Conservation (phyloP, 2,113 vertebrate species). For the Uria lomvia region DNA sequence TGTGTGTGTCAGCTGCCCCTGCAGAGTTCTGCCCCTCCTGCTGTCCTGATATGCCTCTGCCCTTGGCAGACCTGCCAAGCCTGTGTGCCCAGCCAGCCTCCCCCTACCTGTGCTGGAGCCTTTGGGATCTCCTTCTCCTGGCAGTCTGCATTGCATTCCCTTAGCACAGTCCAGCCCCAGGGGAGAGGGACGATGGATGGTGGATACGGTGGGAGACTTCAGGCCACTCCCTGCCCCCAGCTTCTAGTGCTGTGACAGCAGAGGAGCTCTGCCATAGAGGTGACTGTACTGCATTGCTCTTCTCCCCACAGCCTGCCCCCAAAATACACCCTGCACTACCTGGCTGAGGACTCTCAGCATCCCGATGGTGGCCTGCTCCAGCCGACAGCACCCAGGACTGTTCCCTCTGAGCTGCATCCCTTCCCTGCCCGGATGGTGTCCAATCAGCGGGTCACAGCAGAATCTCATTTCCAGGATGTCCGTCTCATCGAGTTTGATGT, state of each 20-base stretch:
- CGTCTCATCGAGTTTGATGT: slow-evolving; percentile 90
- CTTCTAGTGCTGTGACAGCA: neutral
- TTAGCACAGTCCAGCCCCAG: neutral
- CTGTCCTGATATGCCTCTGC: neutral
- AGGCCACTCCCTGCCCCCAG: neutral
- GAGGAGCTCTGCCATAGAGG: neutral
- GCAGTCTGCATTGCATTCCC: neutral
- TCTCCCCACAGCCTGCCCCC: slow-evolving; percentile 80
- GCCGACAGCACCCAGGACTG: neutral
- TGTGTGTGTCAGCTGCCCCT: neutral
- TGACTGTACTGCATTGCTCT: neutral
- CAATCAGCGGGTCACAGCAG: slow-evolving; percentile 82
- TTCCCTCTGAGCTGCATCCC: slow-evolving; percentile 68
- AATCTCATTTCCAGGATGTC: slow-evolving; percentile 90
- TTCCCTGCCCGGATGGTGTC: slow-evolving; percentile 78
- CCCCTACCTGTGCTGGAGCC: neutral
- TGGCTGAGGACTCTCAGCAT: slow-evolving; percentile 16
- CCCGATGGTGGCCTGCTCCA: neutral
- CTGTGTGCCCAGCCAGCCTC: neutral
- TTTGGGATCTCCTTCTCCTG: neutral
- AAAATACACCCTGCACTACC: slow-evolving; percentile 78
- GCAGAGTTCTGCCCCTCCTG: neutral
- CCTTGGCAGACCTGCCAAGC: neutral
- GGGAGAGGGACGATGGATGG: neutral
- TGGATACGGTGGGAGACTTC: neutral